Evolutionary conservation across 2,113 vertebrate species (phyloP), one percentile per base, ranked within the genome.

Genomic region (Malurus melanocephalus): DNA sequence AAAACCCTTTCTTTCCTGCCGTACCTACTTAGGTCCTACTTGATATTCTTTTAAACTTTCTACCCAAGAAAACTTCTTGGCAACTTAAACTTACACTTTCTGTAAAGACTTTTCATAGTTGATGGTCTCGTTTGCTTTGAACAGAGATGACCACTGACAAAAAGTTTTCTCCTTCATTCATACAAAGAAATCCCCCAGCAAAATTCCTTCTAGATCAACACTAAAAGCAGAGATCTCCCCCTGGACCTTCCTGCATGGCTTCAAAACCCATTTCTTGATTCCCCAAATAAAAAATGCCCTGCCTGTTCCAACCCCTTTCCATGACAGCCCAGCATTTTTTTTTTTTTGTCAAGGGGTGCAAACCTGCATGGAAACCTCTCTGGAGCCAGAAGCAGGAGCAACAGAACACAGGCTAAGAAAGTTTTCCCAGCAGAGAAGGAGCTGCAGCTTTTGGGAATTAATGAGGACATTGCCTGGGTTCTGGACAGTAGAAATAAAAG

Each of bases 281-380:
- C 27, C 9, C 14, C 38, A 15, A 46, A 35, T 0, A 21, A 23
- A 17, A 6, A 69, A 26, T 2, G 1, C 7, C 1, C 4, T 66
- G 2, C 35, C 24, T 61, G 16, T 71, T 90, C 24, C 24, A 33
- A 32, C 24, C 8, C 21, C 33, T 80, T 65, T 35, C 42, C 28
- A 59, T 26, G 46, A 55, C 10, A 68, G 24, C 2, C 22, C 38
- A 61, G n/a, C 0, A 30, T 24, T 61, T 38, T 26, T n/a, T n/a
- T n/a, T n/a, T n/a, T n/a, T n/a, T 38, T 13, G 4, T 16, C 24
- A 28, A 20, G n/a, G 11, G n/a, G 9, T 23, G n/a, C 53, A 66
- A 66, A 51, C 7, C 8, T 35, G 48, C 11, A 24, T 61, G 53
- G n/a, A 87, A 78, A 75, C 19, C 28, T 35, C 22, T 26, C 64